Percentiles rank a stretch among this genome's conserved stretches.
These are phyloP conservation scores for Hestina assimilis DNA, from an alignment of 1,140 invertebrate species.

Conservation along the genomic window DNA sequence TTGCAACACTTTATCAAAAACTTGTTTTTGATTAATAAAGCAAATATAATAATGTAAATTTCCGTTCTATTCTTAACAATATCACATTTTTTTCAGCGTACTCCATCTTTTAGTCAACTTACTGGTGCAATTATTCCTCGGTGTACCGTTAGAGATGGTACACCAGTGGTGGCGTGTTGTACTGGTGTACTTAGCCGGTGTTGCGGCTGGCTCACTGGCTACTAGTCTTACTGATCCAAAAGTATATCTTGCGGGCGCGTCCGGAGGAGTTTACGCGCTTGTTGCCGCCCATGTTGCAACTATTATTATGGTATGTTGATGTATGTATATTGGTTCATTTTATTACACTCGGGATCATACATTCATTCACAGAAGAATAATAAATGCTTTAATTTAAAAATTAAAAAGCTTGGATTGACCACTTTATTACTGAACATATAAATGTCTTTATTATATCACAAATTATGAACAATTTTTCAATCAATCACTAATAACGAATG, in stretches of 20 bases:
- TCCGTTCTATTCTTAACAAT: too few species aligned
- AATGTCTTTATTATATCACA: too few species aligned
- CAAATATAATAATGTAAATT: too few species aligned
- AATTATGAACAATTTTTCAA: too few species aligned
- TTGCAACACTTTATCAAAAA: not conserved
- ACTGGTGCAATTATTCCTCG: slow-evolving; percentile 94
- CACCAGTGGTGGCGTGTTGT: slow-evolving; percentile 95
- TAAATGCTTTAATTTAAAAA: too few species aligned
- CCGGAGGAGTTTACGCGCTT: slow-evolving; percentile 96
- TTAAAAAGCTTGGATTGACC: too few species aligned
- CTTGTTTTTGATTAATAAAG: not conserved
- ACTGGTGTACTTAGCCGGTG: slow-evolving; percentile 89
- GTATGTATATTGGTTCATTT: not conserved
- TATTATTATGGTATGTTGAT: slow-evolving; percentile 89
- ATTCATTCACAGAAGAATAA: too few species aligned
- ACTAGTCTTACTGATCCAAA: slow-evolving; percentile 94
- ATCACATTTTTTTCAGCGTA: slow-evolving; percentile 76
- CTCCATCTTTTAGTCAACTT: slow-evolving; percentile 95
- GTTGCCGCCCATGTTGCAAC: slow-evolving; percentile 97
- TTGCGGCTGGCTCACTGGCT: slow-evolving; percentile 91
- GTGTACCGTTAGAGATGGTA: slow-evolving; percentile 96
- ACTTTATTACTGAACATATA: too few species aligned
- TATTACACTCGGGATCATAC: too few species aligned
- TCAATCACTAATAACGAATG: too few species aligned
- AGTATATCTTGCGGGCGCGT: slow-evolving; percentile 95